These are phyloP conservation scores for Drosophila sordidula DNA, from an alignment of 2,888 invertebrate genomes.

Conservation along the genomic window DNA sequence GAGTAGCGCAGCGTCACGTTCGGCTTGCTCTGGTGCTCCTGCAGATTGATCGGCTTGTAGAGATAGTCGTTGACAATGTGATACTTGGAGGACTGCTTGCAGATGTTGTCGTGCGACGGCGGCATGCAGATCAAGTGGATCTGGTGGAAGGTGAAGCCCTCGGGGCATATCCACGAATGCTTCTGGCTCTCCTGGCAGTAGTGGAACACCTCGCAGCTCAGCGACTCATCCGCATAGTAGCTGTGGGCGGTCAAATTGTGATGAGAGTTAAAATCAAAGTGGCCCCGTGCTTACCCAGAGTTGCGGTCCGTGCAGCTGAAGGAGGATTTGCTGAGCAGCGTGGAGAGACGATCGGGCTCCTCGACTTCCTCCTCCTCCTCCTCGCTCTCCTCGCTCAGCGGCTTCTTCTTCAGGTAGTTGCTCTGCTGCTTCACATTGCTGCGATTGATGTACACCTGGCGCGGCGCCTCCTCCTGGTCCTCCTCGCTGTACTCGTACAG, in stretches of 20 bases:
- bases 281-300: slow-evolving; percentile 87
- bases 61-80: slow-evolving; percentile 97
- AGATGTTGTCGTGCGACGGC: slow-evolving; percentile 94
- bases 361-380: slow-evolving; percentile 91
- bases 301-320: slow-evolving; percentile 92
- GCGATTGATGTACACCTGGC: slow-evolving; percentile 80
- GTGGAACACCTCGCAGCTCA: slow-evolving; percentile 96
- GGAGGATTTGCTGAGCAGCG: slow-evolving; percentile 92
- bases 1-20: slow-evolving; percentile 92
- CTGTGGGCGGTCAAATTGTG: slow-evolving; percentile 46
- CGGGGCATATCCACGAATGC: slow-evolving; percentile 97
- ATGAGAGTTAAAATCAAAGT: not conserved
- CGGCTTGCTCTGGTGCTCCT: slow-evolving; percentile 92
- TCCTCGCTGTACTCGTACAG: slow-evolving; percentile 84
- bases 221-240: slow-evolving; percentile 95
- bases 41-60: slow-evolving; percentile 94
- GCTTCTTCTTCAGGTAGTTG: slow-evolving; percentile 78
- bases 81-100: slow-evolving; percentile 94
- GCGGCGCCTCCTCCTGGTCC: slow-evolving; percentile 83
- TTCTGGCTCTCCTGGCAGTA: slow-evolving; percentile 95
- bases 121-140: slow-evolving; percentile 97
- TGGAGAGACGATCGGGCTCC: slow-evolving; percentile 93
- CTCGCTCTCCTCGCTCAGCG: slow-evolving; percentile 88
- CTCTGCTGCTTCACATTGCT: slow-evolving; percentile 81
- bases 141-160: slow-evolving; percentile 90